phyloP scores from a whole-genome alignment of 2,888 invertebrate species.

The Dromius quadrimaculatus region DNA sequence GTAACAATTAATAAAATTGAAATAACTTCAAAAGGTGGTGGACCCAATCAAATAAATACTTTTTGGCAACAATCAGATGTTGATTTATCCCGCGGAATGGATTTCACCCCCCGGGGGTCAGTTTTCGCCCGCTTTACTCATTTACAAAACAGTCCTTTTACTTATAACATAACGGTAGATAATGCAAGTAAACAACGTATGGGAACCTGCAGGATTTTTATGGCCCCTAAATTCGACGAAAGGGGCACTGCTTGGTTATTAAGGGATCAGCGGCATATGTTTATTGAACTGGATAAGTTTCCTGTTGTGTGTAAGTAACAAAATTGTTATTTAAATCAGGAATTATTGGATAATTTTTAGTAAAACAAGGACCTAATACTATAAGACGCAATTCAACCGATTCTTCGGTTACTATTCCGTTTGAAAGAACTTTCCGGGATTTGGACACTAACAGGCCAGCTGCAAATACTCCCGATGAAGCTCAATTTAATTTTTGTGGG shows the following conservation, averaged over 20 bases:
- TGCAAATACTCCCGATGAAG: slow-evolving; percentile 67
- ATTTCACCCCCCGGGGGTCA: slow-evolving; percentile 82
- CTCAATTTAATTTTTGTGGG: slow-evolving; percentile 84
- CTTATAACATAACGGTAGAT: slow-evolving; percentile 69
- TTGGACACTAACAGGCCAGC: slow-evolving; percentile 73
- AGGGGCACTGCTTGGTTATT: slow-evolving; percentile 72
- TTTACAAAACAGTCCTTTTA: slow-evolving; percentile 80
- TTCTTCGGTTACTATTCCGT: slow-evolving; percentile 86
- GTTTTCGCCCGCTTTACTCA: slow-evolving; percentile 82
- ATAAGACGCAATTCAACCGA: slow-evolving; percentile 76
- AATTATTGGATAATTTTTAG: not conserved
- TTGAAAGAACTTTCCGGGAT: slow-evolving; percentile 83
- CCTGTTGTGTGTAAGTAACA: slow-evolving; percentile 70
- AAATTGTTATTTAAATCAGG: not conserved
- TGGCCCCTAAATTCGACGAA: slow-evolving; percentile 77
- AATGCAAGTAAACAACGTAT: slow-evolving; percentile 68
- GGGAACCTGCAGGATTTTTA: slow-evolving; percentile 79
- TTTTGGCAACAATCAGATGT: slow-evolving; percentile 86
- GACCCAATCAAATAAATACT: slow-evolving; percentile 73
- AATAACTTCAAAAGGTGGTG: slow-evolving; percentile 69
- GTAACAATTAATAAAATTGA: slow-evolving; percentile 72
- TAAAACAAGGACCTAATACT: slow-evolving; percentile 71
- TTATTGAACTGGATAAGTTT: slow-evolving; percentile 83
- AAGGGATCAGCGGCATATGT: slow-evolving; percentile 74
- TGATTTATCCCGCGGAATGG: slow-evolving; percentile 83